Evolutionary conservation across 2,888 invertebrate species (phyloP).

Genomic region (Bellardia pandia): DNA sequence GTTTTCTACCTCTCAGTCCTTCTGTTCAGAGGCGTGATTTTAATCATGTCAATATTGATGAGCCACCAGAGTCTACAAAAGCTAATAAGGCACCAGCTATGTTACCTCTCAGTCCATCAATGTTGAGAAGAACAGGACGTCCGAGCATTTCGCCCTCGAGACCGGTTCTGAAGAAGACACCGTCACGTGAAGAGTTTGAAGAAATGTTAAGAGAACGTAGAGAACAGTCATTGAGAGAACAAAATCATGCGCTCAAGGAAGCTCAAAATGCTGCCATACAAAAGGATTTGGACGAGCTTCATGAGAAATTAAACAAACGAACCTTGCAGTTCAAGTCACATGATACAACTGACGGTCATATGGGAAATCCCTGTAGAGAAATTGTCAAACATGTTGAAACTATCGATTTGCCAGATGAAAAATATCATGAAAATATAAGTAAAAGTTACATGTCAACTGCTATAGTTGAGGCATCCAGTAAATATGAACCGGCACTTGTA

Average conservation of each 20-base stretch:
- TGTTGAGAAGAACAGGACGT: slow-evolving; percentile 87
- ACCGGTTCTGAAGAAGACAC: slow-evolving; percentile 80
- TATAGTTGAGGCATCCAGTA: slow-evolving; percentile 9
- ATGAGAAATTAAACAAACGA: slow-evolving; percentile 73
- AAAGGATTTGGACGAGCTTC: slow-evolving; percentile 76
- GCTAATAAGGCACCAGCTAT: slow-evolving; percentile 87
- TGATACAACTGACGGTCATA: neutral
- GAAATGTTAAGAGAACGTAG: slow-evolving; percentile 82
- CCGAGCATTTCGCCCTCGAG: slow-evolving; percentile 78
- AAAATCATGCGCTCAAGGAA: slow-evolving; percentile 73
- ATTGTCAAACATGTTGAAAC: slow-evolving; percentile 71
- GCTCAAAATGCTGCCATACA: slow-evolving; percentile 75
- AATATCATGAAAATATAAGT: neutral
- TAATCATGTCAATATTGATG: slow-evolving; percentile 68
- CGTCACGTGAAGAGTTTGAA: slow-evolving; percentile 82
- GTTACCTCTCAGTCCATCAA: slow-evolving; percentile 88
- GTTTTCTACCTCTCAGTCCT: neutral
- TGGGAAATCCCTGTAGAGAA: slow-evolving; percentile 58
- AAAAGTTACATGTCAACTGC: neutral
- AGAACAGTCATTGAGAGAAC: slow-evolving; percentile 77
- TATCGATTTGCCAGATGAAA: slow-evolving; percentile 70
- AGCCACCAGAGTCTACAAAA: slow-evolving; percentile 20
- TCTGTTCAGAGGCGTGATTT: slow-evolving; percentile 64
- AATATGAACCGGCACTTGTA: slow-evolving; percentile 61
- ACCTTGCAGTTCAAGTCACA: slow-evolving; percentile 35